These are phyloP conservation scores for Orchesella flavescens DNA, from an alignment of 2,888 invertebrate genomes.

Conservation along the genomic window DNA sequence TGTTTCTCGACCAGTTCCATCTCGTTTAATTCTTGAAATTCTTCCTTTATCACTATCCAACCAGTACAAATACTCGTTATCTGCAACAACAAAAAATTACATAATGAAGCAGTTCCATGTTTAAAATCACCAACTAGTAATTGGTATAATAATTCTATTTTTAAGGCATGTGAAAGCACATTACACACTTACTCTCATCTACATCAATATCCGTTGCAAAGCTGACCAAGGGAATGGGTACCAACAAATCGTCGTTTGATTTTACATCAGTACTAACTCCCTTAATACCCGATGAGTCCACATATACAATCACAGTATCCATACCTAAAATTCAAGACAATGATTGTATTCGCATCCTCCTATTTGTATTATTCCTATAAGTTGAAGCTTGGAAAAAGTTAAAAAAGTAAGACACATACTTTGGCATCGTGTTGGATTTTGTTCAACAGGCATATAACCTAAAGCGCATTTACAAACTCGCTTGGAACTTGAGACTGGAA, in stretches of 20 bases:
- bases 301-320: slow-evolving; percentile 78
- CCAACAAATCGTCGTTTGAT: slow-evolving; percentile 77
- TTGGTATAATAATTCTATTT: no score
- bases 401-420: slow-evolving; percentile 74
- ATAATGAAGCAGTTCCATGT: slow-evolving; percentile 15
- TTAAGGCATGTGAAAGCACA: no score
- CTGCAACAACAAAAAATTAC: slow-evolving; percentile 73
- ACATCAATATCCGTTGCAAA: slow-evolving; percentile 86
- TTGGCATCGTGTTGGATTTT: slow-evolving; percentile 78
- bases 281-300: slow-evolving; percentile 70
- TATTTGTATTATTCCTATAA: no score
- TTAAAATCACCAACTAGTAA: background rate
- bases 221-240: slow-evolving; percentile 83
- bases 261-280: slow-evolving; percentile 68
- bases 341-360: background rate
- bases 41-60: slow-evolving; percentile 85
- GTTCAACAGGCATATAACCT: slow-evolving; percentile 79
- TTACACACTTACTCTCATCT: slow-evolving; percentile 76
- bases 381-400: no score
- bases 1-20: slow-evolving; percentile 82
- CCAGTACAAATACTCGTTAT: slow-evolving; percentile 83
- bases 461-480: slow-evolving; percentile 85
- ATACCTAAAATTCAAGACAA: slow-evolving; percentile 75
- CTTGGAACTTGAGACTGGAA: slow-evolving; percentile 78
- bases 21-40: slow-evolving; percentile 84